Percentiles rank a stretch among this genome's conserved stretches.
These are phyloP conservation scores for Holcopasites calliopsidis DNA, from an alignment of 1,140 invertebrate species.

Conservation along the genomic window DNA sequence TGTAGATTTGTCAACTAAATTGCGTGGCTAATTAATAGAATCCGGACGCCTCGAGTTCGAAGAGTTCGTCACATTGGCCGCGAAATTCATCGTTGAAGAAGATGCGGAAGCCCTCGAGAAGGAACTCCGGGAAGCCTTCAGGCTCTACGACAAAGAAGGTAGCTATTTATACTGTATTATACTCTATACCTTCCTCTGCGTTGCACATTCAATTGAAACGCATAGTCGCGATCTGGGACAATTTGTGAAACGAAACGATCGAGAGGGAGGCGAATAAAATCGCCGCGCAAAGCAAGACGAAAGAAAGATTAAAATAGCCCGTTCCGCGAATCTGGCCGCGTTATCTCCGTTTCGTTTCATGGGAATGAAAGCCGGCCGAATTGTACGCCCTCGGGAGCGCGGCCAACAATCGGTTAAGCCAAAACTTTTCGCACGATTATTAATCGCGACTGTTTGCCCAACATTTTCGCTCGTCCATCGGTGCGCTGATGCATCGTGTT, in stretches of 20 bases:
- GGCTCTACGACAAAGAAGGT: conserved; percentile 93
- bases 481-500: neutral
- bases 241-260: too few relatives aligned
- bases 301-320: conserved; percentile 9
- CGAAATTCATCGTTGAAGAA: conserved; percentile 96
- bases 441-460: conserved; percentile 16
- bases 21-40: conserved; percentile 80
- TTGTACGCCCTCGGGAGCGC: conserved; percentile 19
- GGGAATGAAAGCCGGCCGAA: conserved; percentile 24
- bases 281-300: too few relatives aligned
- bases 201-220: too few relatives aligned
- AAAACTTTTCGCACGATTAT: conserved; percentile 36
- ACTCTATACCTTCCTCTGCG: neutral
- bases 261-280: too few relatives aligned
- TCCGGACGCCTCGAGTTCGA: conserved; percentile 96
- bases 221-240: too few relatives aligned
- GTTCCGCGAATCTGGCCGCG: conserved; percentile 21
- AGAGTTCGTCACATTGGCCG: conserved; percentile 95
- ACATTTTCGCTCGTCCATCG: neutral
- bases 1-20: neutral
- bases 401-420: conserved; percentile 47
- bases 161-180: conserved; percentile 16
- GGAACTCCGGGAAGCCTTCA: conserved; percentile 95
- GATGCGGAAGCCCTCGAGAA: conserved; percentile 96
- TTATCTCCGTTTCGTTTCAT: neutral